Evolutionary conservation across 2,797 vertebrate genomes (phyloP), one percentile per base, ranked within the genome.

Genomic region (Falco biarmicus): DNA sequence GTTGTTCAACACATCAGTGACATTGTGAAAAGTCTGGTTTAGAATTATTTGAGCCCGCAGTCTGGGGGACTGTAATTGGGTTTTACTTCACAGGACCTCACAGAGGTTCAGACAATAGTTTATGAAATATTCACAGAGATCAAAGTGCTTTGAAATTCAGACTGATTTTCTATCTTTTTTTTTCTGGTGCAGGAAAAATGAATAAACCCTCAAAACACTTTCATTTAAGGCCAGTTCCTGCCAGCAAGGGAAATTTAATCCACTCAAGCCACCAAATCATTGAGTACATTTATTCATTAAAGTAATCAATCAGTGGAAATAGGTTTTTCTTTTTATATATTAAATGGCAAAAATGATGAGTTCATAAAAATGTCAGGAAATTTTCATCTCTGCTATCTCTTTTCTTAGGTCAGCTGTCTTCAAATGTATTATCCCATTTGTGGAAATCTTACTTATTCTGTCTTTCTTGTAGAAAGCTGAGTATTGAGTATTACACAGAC

Each of bases 211-310:
- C 73, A 92, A 97, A 95, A 97, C 53, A 71, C 82, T 97, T 97
- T 97, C 88, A 95, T 92, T 94, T 93, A 96, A 94, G 81, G 69
- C 76, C 65, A 83, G 88, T 96, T 98, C 94, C 94, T 97, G 90
- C 95, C 73, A 95, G 94, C 89, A 96, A 97, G 96, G 96, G 95
- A 96, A 97, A 97, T 97, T 96, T 97, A 97, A 97, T 97, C 78
- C 51, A 93, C 96, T 96, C 92, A 68, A 95, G 61, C 74, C 90
- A 96, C 90, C 95, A 96, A 97, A 96, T 96, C 95, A 83, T 54
- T 83, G 93, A 93, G 97, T 97, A 90, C 94, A 95, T 97, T 97
- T 97, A 98, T 97, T 98, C 97, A 98, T 97, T 98, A 97, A 97
- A 97, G 94, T 97, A 97, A 98, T 97, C 96, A 96, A 97, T 97